phyloP scores from a whole-genome alignment of 2,113 vertebrate genomes.

The Gallinago undulata region DNA sequence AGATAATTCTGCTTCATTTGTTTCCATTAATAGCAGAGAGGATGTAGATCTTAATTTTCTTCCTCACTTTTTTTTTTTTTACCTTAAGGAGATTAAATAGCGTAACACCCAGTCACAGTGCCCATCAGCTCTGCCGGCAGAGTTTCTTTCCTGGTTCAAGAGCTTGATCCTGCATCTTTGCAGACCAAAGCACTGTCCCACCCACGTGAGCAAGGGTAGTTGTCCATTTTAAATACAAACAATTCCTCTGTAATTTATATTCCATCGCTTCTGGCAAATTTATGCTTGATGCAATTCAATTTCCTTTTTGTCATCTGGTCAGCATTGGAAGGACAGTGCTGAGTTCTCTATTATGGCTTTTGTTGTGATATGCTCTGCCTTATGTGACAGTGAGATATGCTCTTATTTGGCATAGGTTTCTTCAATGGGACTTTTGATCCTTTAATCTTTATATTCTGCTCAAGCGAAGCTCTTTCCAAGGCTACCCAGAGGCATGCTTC shows the following conservation, averaged over 20 bases:
- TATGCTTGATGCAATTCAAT: background rate
- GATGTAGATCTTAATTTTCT: background rate
- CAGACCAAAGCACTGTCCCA: background rate
- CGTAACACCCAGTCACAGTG: background rate
- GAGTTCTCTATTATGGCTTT: background rate
- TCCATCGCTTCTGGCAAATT: background rate
- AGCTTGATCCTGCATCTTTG: background rate
- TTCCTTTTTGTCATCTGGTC: background rate
- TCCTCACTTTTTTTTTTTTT: background rate
- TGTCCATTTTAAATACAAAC: background rate
- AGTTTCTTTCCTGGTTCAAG: background rate
- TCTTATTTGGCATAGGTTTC: background rate
- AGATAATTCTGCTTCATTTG: background rate
- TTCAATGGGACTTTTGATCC: background rate
- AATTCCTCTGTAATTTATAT: background rate
- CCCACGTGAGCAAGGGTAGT: background rate
- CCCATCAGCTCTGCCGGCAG: background rate
- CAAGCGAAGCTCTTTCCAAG: background rate
- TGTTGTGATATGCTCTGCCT: background rate
- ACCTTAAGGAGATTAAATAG: background rate
- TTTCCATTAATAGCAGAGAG: background rate
- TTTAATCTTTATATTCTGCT: background rate
- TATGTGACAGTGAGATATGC: background rate
- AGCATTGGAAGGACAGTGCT: background rate
- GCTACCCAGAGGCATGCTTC: background rate